Evolutionary conservation across 2,797 vertebrate species (phyloP).

Genomic region (Manis pentadactyla): DNA sequence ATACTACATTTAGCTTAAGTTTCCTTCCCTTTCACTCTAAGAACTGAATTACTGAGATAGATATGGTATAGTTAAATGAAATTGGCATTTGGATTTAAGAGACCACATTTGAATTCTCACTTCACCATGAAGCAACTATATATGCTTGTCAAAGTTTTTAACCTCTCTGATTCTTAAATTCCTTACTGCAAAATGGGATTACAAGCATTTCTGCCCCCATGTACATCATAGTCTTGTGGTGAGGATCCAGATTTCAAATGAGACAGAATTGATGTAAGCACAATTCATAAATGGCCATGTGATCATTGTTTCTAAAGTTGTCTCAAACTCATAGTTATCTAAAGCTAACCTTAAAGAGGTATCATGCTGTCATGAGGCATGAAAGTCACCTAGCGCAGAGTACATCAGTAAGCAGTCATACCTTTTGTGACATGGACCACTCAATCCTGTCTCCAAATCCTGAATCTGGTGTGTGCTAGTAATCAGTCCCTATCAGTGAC

Average conservation of each 20-base stretch:
- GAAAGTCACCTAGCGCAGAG: not conserved
- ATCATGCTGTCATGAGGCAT: accelerated
- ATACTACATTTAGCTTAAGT: slow-evolving; percentile 56
- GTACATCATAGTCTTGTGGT: not conserved
- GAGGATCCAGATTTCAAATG: not conserved
- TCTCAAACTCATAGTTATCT: not conserved
- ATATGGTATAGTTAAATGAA: slow-evolving; percentile 53
- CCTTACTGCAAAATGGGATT: not conserved
- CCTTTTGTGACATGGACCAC: not conserved
- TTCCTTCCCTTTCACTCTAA: slow-evolving; percentile 72
- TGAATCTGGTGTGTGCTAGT: not conserved
- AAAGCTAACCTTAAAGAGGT: not conserved
- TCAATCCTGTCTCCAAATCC: not conserved
- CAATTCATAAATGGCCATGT: not conserved
- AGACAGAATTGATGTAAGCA: not conserved
- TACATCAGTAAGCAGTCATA: not conserved
- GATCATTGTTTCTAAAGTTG: not conserved
- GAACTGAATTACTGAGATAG: slow-evolving; percentile 73
- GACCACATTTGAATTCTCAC: slow-evolving; percentile 56
- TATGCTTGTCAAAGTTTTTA: slow-evolving; percentile 50
- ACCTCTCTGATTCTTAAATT: slow-evolving; percentile 8
- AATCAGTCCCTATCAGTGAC: not conserved
- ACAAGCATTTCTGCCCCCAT: not conserved
- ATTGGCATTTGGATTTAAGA: slow-evolving; percentile 63
- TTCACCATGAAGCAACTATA: not conserved